Evolutionary conservation across 2,888 invertebrate species (phyloP), one percentile per base, ranked within the genome.

Genomic region (Heliconius aoede): DNA sequence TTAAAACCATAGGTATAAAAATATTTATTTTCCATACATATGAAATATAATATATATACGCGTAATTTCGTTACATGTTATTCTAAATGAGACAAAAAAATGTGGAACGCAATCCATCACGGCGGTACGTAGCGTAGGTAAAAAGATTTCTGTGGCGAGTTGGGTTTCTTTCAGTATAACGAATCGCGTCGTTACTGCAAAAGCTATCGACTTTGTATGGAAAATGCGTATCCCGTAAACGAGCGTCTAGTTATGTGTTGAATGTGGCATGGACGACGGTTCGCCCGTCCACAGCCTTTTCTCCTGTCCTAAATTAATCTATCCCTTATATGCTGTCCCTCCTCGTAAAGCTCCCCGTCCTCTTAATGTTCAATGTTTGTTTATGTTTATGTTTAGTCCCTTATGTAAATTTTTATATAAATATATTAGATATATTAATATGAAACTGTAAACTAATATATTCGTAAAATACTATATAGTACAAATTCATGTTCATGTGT

Each of bases 171-270:
- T 51, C 60, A 55, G 62, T 75, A 62, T 68, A 75, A 74, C 60
- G 68, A 32, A 75, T 75, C 72, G 60, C 72, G 69, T 62, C 69
- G 61, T 69, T 69, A 69, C 69, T 69, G 55, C 62, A 26, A 46
- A 74, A 69, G 74, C 32, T 75, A 75, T 62, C 36, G 74, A 75
- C 28, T 68, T 74, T 61, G 74, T 62, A 75, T 4, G 65, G 65
- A 46, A 55, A 26, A 36, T 28, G 55, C 73, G 69, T 62, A 61
- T 71, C 62, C 32, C 15, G 58, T 26, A 60, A 73, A 62, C 30
- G 26, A 40, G 15, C 30, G 7, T 60, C 58, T 24, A 32, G 69
- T 69, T 32, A n/a, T n/a, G n/a, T n/a, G n/a, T n/a, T n/a, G n/a
- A n/a, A n/a, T n/a, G n/a, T n/a, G n/a, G n/a, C n/a, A n/a, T n/a